A percentile compares a stretch with the other conserved stretches of the same genome.
Evolutionary conservation across 2,113 vertebrate species (phyloP).

Genomic region (Pelecanus crispus): DNA sequence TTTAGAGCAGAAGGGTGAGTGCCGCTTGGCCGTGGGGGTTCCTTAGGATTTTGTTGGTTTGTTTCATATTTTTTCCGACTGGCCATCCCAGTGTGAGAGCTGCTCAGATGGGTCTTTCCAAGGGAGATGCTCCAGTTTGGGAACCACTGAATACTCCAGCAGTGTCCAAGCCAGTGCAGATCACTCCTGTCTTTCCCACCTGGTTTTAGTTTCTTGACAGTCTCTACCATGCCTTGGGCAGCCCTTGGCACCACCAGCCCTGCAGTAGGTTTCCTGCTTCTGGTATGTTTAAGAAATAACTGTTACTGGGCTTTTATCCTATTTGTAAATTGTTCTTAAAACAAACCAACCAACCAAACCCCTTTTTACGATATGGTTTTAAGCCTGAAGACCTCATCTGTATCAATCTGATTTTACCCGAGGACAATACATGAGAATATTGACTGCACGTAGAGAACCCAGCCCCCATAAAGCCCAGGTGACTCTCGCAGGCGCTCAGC

Average conservation of each 20-base stretch:
- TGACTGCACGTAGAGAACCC: background rate
- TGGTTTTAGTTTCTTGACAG: background rate
- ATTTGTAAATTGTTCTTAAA: background rate
- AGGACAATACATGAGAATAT: background rate
- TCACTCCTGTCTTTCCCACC: background rate
- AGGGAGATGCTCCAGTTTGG: background rate
- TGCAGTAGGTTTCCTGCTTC: background rate
- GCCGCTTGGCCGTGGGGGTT: fast-evolving
- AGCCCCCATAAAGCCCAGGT: background rate
- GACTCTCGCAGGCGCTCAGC: background rate
- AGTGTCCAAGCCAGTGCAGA: background rate
- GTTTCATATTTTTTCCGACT: background rate
- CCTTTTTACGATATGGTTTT: background rate
- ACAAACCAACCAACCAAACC: background rate
- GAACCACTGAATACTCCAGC: background rate
- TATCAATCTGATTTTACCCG: background rate
- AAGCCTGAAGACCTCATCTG: background rate
- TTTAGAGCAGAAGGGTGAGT: background rate
- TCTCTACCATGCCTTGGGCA: background rate
- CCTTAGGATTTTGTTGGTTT: background rate
- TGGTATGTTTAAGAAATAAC: background rate
- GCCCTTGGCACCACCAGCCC: background rate
- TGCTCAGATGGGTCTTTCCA: background rate
- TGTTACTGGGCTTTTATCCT: background rate
- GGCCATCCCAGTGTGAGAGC: background rate